Evolutionary conservation across 1,140 invertebrate species (phyloP).

Genomic region (Drosophila repleta): DNA sequence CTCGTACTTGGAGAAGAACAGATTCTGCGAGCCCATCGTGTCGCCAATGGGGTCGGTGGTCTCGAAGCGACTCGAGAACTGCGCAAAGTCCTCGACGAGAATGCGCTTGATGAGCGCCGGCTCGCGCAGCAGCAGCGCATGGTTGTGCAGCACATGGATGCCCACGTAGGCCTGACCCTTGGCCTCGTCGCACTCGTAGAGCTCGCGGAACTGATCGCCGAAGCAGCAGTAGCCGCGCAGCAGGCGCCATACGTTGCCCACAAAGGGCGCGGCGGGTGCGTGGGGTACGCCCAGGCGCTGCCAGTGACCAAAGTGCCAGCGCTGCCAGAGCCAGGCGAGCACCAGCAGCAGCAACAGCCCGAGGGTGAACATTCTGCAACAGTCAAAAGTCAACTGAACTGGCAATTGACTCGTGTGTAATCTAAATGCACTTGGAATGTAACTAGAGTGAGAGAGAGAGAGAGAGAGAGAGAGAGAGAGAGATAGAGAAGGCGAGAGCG

Average conservation of each 20-base stretch:
- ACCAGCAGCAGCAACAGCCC: background rate
- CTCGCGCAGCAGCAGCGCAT: constrained; percentile 84
- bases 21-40: constrained; percentile 67
- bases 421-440: background rate
- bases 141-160: constrained; percentile 84
- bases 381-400: constrained; percentile 9
- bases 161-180: constrained; percentile 71
- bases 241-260: constrained; percentile 68
- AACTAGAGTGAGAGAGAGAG: background rate
- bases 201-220: constrained; percentile 58
- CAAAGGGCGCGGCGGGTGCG: constrained; percentile 54
- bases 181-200: constrained; percentile 44
- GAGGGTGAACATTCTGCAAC: constrained; percentile 8
- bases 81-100: constrained; percentile 84
- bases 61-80: constrained; percentile 72
- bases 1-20: constrained; percentile 72
- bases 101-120: constrained; percentile 85
- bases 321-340: constrained; percentile 58
- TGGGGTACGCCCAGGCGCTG: constrained; percentile 41
- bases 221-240: constrained; percentile 60
- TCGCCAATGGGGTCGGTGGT: constrained; percentile 61
- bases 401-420: background rate
- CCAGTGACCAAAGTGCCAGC: constrained; percentile 55
- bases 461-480: background rate
- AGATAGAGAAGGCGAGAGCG: background rate